phyloP scores from a whole-genome alignment of 2,113 vertebrate genomes.

The Sus scrofa region T2T-Sscrofa CM000812.6:148848501-148849000 shows the following conservation, averaged over 20 bases:
- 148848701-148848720: conserved; percentile 80
- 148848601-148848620: conserved; percentile 95
- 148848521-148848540: conserved; percentile 90
- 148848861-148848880: conserved; percentile 71
- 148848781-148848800: conserved; percentile 70
- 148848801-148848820: conserved; percentile 38
- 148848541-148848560: conserved; percentile 84
- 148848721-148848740: conserved; percentile 83
- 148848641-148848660: conserved; percentile 91
- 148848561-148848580: conserved; percentile 92
- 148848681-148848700: conserved; percentile 83
- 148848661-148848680: conserved; percentile 87
- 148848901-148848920: conserved; percentile 55
- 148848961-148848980: conserved; percentile 83
- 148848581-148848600: conserved; percentile 95
- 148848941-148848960: conserved; percentile 73
- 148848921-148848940: conserved; percentile 63
- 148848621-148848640: conserved; percentile 96
- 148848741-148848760: conserved; percentile 78
- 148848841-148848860: conserved; percentile 60
- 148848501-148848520: conserved; percentile 88
- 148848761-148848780: conserved; percentile 72
- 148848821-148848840: conserved; percentile 70
- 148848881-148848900: conserved; percentile 54
- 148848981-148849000: conserved; percentile 87